Conservation (phyloP, 1,140 invertebrate genomes). For the Drosophila pallidifrons region DNA sequence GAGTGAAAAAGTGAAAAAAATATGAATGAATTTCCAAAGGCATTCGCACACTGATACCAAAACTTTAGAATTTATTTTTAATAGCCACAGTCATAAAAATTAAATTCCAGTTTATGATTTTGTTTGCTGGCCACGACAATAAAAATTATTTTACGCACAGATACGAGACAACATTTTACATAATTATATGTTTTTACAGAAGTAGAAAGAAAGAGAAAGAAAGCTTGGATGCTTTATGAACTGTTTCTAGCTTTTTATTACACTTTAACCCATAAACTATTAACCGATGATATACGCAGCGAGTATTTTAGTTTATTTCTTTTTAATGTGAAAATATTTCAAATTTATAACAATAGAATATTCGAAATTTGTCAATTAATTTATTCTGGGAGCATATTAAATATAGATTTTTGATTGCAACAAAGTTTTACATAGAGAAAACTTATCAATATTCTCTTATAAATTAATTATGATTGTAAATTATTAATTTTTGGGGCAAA, state of each 20-base stretch:
- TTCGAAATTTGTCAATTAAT: neutral
- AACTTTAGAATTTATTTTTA: conserved; percentile 19
- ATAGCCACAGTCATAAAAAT: conserved; percentile 23
- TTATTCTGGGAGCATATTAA: neutral
- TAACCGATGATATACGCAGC: conserved; percentile 8
- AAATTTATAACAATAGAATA: neutral
- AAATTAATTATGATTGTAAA: too few species aligned
- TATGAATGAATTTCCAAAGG: conserved; percentile 57
- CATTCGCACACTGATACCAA: conserved; percentile 53
- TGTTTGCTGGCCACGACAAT: neutral
- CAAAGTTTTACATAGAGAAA: too few species aligned
- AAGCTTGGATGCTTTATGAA: neutral
- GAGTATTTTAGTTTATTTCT: neutral
- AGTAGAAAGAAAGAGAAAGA: neutral
- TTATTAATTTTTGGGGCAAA: too few species aligned
- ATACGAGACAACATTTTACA: neutral
- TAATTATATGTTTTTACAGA: neutral
- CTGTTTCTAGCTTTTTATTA: conserved; percentile 6
- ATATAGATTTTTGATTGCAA: too few species aligned
- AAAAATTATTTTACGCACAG: conserved; percentile 14
- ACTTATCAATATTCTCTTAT: too few species aligned
- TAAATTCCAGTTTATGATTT: conserved; percentile 38
- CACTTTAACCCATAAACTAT: conserved; percentile 5
- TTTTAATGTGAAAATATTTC: conserved; percentile 6
- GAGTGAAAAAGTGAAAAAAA: conserved; percentile 48